Evolutionary conservation across 2,113 vertebrate genomes (phyloP).

Genomic region (Chroicocephalus ridibundus): DNA sequence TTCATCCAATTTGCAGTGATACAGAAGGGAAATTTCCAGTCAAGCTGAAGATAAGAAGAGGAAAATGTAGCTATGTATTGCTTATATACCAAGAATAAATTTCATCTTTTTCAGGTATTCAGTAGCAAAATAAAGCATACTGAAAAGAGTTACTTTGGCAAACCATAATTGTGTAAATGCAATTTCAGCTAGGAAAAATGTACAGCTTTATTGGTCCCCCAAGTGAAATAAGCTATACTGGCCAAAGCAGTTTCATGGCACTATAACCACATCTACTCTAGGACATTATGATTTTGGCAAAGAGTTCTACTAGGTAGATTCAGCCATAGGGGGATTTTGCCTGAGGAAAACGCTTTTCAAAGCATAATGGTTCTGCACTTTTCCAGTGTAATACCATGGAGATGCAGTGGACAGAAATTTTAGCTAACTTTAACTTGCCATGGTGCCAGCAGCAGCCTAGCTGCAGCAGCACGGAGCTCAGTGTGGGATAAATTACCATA

Average conservation of each 20-base stretch:
- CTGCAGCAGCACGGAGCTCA: neutral
- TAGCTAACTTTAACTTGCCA: neutral
- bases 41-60: neutral
- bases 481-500: neutral
- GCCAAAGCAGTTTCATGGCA: neutral
- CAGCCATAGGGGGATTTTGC: fast-evolving
- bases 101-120: neutral
- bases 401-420: neutral
- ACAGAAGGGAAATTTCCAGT: neutral
- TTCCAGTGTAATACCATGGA: neutral
- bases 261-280: neutral
- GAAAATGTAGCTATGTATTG: neutral
- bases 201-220: neutral
- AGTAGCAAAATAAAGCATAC: neutral
- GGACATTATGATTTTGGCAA: neutral
- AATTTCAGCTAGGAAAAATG: neutral
- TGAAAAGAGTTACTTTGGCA: neutral
- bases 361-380: neutral
- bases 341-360: neutral
- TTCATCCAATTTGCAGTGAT: neutral
- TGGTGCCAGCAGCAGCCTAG: neutral
- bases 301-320: neutral
- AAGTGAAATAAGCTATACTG: neutral
- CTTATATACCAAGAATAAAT: neutral
- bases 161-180: neutral